Evolutionary conservation across 2,888 invertebrate species (phyloP), one percentile per base, ranked within the genome.

Genomic region (Machimus atricapillus): DNA sequence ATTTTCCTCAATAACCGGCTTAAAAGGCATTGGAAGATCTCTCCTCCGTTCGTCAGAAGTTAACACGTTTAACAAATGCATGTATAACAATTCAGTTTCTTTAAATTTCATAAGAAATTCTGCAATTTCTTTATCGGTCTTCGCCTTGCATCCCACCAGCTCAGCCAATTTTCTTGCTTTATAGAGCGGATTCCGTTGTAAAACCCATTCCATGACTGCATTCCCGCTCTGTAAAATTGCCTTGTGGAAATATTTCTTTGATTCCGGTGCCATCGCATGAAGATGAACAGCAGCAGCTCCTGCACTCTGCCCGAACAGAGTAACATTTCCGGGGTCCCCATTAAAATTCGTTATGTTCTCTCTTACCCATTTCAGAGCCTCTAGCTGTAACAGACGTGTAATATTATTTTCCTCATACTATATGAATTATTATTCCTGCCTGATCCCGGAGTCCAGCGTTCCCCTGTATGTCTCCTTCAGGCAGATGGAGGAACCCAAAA

Each of bases 341-440:
- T 92, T 92, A 91, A 93, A 91, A 91, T 93, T 90, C 89, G 90
- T 86, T 91, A 94, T 90, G 91, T 93, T 89, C 0, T 93, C 93
- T 1, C 93, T 89, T 91, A 92, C 82, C 89, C 93, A 92, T 88
- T 93, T 92, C 89, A 94, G 91, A 12, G 94, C 94, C 34, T 94
- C 87, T 46, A 89, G 92, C 89, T 90, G 90, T 14, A 66, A 79
- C 14, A 79, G n/a, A 58, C 12, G 73, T 37, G 2, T 37, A n/a
- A 76, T 34, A 34, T 34, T 76, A 40, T 78, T 37, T 43, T 19
- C 23, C 23, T 46, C 37, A 14, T 46, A 31, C 1, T 58, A 37
- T 34, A 56, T 46, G 16, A 56, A 46, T 37, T 81, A 34, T 40
- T 40, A 12, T 31, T 46, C 23, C 77, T 89, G 90, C 90, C 89